These are phyloP conservation scores for Caenorhabditis sp. DNA, from an alignment of 2,888 invertebrate species.

Conservation along the genomic window DNA sequence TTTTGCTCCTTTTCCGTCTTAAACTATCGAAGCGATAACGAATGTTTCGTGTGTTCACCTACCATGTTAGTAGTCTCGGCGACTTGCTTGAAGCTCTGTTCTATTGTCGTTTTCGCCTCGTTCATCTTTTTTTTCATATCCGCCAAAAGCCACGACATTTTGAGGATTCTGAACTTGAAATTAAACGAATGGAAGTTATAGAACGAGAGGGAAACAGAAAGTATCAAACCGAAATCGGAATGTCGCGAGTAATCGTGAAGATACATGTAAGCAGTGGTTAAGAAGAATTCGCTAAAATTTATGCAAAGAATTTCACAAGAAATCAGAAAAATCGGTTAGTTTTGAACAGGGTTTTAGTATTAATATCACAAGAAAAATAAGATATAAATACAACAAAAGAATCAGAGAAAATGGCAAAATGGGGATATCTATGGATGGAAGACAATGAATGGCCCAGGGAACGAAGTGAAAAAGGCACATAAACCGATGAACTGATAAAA, in stretches of 20 bases:
- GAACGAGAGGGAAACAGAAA: no score
- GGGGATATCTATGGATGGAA: no score
- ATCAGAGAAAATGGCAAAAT: conserved; percentile 7
- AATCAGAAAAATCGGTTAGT: no score
- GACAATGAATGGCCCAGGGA: conserved; percentile 24
- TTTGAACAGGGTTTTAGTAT: conserved; percentile 14
- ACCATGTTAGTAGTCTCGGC: conserved; percentile 18
- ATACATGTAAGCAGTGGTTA: no score
- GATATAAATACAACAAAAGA: conserved; percentile 5
- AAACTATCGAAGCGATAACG: no score
- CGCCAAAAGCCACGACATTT: conserved; percentile 66
- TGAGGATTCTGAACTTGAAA: no score
- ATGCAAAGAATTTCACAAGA: no score
- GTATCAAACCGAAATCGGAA: conserved; percentile 28
- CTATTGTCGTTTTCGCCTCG: conserved; percentile 60
- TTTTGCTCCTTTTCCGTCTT: not conserved
- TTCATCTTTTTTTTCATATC: conserved; percentile 62
- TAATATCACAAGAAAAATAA: conserved; percentile 24
- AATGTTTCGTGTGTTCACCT: no score
- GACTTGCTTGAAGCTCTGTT: conserved; percentile 54
- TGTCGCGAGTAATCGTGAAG: no score
- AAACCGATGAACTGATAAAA: not conserved
- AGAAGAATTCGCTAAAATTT: no score
- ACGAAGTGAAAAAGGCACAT: not conserved
- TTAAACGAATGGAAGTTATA: no score